Base-by-base conservation (phyloP, 2,888 invertebrate genomes). In the Mesochorus sp. region DNA sequence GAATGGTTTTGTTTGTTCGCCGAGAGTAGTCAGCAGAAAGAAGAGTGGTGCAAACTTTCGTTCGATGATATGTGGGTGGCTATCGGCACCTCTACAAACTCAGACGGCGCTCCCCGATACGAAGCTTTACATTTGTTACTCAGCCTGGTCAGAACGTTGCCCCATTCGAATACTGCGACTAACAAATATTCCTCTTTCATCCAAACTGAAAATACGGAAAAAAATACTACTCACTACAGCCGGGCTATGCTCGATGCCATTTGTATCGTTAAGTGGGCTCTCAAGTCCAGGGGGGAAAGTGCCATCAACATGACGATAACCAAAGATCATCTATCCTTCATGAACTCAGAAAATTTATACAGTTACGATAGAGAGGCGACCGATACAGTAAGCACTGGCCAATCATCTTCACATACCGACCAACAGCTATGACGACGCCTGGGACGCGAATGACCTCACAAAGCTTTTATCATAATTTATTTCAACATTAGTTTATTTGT, bases 1-100 rank as follows among this genome's bases (percentile, higher is more conserved):
- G 75, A 79, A 71, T 71, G 71, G 79, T 10, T n/a, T n/a, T 75
- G 44, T 55, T 68, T 57, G 34, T 61, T 12, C 51, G 21, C 3
- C 12, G 79, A 66, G 39, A 49, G 14, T 24, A 8, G 24, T 64
- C 5, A 12, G 37, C 51, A 39, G 51, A 71, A 61, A 8, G 26
- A 71, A 47, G 14, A 49, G 49, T 71, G 61, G 71, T 31, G 71
- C 26, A 12, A 61, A 71, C 37, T 71, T 19, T 51, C 61, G 26
- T 49, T 71, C 37, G 71, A 71, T 12, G 44, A 57, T 1, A 70
- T 70, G 70, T 70, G 70, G 57, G 12, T 6, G 24, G 67, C 31
- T 39, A 67, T 67, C 42, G 34, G 42, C 67, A 21, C 42, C 26
- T 5, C 24, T n/a, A 61, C 61, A 1, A 51, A 51, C 57, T 68